Conservation (phyloP, 2,888 invertebrate species). For the Ischnus inquisitorius region DNA sequence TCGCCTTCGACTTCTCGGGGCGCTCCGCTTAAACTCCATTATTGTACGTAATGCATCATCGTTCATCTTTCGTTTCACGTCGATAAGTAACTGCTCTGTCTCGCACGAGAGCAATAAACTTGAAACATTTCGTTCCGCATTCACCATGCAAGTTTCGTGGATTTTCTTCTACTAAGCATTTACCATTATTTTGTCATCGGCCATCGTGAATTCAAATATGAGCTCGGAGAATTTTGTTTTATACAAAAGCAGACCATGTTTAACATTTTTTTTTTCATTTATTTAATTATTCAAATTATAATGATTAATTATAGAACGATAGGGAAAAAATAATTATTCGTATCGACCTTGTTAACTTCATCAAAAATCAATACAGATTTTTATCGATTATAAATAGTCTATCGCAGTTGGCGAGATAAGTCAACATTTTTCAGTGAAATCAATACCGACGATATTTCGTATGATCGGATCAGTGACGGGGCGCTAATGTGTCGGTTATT, state of each 20-base stretch:
- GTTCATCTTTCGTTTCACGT: background rate
- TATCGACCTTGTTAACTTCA: too few species aligned
- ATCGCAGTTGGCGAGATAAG: too few species aligned
- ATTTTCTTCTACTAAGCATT: background rate
- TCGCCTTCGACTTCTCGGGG: slow-evolving; percentile 31
- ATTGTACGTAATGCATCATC: slow-evolving; percentile 23
- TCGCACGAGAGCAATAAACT: slow-evolving; percentile 55
- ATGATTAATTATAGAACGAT: too few species aligned
- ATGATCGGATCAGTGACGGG: too few species aligned
- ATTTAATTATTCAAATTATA: too few species aligned
- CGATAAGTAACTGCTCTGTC: slow-evolving; percentile 1
- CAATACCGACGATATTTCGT: background rate
- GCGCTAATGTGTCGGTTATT: background rate
- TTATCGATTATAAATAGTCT: too few species aligned
- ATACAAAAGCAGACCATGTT: too few species aligned
- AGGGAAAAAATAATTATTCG: too few species aligned
- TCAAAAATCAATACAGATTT: too few species aligned
- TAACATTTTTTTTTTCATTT: too few species aligned
- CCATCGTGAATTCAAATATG: background rate
- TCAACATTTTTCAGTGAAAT: background rate
- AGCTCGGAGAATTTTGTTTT: background rate
- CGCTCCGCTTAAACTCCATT: slow-evolving; percentile 26
- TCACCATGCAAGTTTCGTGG: background rate
- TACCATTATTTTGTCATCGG: background rate
- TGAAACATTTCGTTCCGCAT: background rate